A percentile compares a stretch with the other conserved stretches of the same genome.
Conservation (phyloP, 2,888 invertebrate species). For the Marronus borbonicus region DNA sequence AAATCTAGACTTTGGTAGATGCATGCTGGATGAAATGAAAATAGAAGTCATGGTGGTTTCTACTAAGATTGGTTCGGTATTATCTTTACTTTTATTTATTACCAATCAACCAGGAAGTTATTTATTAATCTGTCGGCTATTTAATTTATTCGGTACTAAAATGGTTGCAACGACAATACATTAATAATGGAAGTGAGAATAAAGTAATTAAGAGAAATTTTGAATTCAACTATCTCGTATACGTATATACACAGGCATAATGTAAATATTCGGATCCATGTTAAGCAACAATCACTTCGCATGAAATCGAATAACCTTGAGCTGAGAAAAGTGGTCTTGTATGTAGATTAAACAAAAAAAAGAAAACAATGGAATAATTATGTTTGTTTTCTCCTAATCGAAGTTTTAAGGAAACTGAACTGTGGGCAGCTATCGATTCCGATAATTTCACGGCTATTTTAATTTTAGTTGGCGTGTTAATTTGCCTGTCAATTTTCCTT, state of each 20-base stretch:
- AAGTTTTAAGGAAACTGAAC: not conserved
- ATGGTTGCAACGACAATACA: not conserved
- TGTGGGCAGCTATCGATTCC: not conserved
- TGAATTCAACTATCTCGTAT: not conserved
- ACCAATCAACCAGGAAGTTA: not conserved
- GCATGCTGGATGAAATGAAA: not conserved
- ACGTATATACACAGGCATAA: no score
- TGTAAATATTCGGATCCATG: no score
- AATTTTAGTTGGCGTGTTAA: not conserved
- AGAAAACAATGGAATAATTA: not conserved
- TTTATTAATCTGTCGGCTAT: not conserved
- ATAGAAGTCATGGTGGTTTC: conserved; percentile 1
- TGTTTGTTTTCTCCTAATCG: not conserved
- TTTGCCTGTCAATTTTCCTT: no score
- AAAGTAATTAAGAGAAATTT: conserved; percentile 17
- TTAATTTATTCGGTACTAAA: not conserved
- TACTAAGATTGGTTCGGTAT: not conserved
- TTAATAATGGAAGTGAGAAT: not conserved
- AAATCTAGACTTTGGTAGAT: not conserved
- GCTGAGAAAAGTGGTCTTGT: not conserved
- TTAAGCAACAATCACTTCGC: no score
- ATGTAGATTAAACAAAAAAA: not conserved
- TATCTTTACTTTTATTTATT: not conserved
- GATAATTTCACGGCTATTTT: not conserved
- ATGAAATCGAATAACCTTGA: conserved; percentile 15